Evolutionary conservation across 2,113 vertebrate genomes (phyloP), one percentile per base, ranked within the genome.

Genomic region (Perognathus longimembris): DNA sequence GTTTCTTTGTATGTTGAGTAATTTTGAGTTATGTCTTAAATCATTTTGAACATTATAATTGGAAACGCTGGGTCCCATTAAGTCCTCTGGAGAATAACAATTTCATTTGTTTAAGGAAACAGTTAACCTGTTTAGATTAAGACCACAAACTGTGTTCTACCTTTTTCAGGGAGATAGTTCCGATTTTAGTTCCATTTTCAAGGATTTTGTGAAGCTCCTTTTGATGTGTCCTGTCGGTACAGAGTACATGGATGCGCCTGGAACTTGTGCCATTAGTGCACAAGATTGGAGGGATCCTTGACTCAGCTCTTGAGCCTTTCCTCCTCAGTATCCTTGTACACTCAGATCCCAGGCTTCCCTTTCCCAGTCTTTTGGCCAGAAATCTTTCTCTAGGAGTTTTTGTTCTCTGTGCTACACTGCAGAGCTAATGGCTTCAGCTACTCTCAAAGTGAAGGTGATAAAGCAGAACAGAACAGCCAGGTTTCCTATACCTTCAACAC

Each of bases 161-260:
- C 34, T 76, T 81, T 75, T 71, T 92, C 64, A 40, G 63, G 30
- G 24, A 80, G 63, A 57, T 95, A 34, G n/a, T 92, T 89, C 69
- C 32, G 32, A 14, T 92, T 80, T 85, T 80, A 73, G 32, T 70
- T 90, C 9, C 36, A 11, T 89, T 85, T 89, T 89, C 54, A 69
- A 75, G 85, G 59, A 30, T 75, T 94, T 89, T 80, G n/a, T 38
- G 63, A 0, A 85, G 73, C 66, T 54, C 18, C 45, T 89, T 85
- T 80, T 71, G 42, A 10, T 80, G 14, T 84, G 26, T 74, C 32
- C 26, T 84, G 17, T 64, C 5, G 24, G 24, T 67, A 69, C n/a
- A 45, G 50, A 54, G 50, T 17, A 54, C 15, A 54, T 17, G 15
- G 11, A 8, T 81, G 21, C 80, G 26, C n/a, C 73, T 92, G 18